Base-by-base conservation (phyloP, 2,888 invertebrate species). In the Hofmannophila pseudospretella region DNA sequence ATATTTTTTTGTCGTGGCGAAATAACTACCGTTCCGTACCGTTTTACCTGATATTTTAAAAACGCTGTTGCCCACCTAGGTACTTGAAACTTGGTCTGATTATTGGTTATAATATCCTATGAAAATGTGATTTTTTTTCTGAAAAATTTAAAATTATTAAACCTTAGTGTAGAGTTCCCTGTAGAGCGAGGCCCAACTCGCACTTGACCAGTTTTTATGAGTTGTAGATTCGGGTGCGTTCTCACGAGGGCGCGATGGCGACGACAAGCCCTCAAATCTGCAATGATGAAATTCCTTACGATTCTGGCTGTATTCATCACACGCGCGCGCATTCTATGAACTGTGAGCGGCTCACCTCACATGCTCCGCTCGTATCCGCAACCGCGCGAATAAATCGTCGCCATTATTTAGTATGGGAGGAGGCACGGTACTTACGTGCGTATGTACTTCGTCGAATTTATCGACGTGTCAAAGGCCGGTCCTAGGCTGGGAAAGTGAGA, bases 271-370 rank as follows among this genome's bases (percentile, higher is more conserved):
- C 76, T 81, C 67, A 76, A 80, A 84, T 82, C 81, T 79, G 78
- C 77, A 71, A 62, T 75, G 78, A 74, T 74, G 68, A 68, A 78
- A 86, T 86, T 77, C 82, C 69, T 57, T 44, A 55, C 74, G 67
- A 67, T 78, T 72, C 69, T 48, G 59, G 48, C 63, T 81, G 79
- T 84, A 86, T 86, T 85, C 86, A 79, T 74, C 77, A 82, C 84
- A 78, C 84, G 79, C 80, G 72, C 72, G 49, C 47, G 48, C 55
- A 45, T 86, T 84, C 85, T 84, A 75, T 72, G 85, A 85, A 86
- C 61, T 59, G 61, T 56, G 66, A 64, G 59, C 61, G 44, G 53
- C 66, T 71, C 69, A 63, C 66, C 67, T 70, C 69, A 65, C 67
- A 70, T 70, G 61, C 69, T 67, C 64, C 54, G 49, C 45, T 59